Evolutionary conservation across 2,888 invertebrate genomes (phyloP).

Genomic region (Shargacucullia verbasci): DNA sequence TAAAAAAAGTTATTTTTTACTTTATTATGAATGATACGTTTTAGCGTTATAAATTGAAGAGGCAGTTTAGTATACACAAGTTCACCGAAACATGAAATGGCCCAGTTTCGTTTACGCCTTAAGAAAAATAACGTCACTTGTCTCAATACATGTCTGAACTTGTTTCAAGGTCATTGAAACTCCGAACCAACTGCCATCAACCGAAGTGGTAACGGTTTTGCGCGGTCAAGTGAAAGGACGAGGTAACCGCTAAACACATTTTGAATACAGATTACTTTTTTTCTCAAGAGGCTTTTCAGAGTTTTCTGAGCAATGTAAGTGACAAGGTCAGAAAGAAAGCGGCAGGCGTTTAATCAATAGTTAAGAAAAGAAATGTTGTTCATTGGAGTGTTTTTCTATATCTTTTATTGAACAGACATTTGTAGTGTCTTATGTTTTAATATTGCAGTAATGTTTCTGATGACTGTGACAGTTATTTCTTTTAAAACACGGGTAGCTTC

Average conservation of each 20-base stretch:
- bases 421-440: too few species aligned
- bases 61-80: too few species aligned
- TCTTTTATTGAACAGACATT: too few species aligned
- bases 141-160: slow-evolving; percentile 14
- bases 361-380: slow-evolving; percentile 23
- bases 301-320: slow-evolving; percentile 49
- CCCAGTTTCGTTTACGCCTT: too few species aligned
- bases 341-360: slow-evolving; percentile 36
- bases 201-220: slow-evolving; percentile 53
- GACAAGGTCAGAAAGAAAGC: slow-evolving; percentile 32
- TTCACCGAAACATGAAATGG: too few species aligned
- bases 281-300: slow-evolving; percentile 53
- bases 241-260: slow-evolving; percentile 46
- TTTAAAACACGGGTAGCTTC: too few species aligned
- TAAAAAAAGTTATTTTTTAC: too few species aligned
- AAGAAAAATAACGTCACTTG: slow-evolving; percentile 7
- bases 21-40: too few species aligned
- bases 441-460: too few species aligned
- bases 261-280: slow-evolving; percentile 72
- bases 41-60: too few species aligned
- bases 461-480: too few species aligned
- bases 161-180: slow-evolving; percentile 28
- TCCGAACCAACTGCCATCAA: slow-evolving; percentile 42
- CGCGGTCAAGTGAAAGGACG: slow-evolving; percentile 63
- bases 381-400: slow-evolving; percentile 13